Conservation (phyloP, 2,797 vertebrate species). For the Acropternis orthonyx region DNA sequence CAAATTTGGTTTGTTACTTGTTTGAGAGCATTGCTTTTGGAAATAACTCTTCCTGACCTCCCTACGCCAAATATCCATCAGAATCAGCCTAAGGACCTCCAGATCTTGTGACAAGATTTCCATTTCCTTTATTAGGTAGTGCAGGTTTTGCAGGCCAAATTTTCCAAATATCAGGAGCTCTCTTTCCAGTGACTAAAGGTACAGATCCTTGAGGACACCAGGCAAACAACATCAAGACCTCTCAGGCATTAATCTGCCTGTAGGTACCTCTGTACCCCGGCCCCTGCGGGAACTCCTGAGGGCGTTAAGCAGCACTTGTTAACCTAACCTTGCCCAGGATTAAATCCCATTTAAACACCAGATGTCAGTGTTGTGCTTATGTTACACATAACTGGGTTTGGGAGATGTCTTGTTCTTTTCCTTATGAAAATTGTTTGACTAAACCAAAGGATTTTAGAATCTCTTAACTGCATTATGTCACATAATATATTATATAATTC, state of each 20-base stretch:
- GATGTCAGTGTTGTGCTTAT: slow-evolving; percentile 79
- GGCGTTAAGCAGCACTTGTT: not conserved
- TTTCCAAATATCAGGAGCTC: not conserved
- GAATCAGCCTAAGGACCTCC: not conserved
- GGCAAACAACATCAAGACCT: rapidly evolving
- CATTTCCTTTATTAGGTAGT: not conserved
- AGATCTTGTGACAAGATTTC: not conserved
- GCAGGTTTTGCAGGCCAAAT: not conserved
- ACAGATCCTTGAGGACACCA: not conserved
- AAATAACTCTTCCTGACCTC: not conserved
- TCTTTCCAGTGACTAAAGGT: not conserved
- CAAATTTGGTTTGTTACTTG: not conserved
- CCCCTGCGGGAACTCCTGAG: not conserved
- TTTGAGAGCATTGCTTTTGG: not conserved
- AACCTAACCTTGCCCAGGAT: not conserved
- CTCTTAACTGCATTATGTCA: not conserved
- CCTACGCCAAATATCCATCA: not conserved
- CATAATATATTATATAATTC: not conserved
- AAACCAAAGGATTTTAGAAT: not conserved
- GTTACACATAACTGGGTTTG: slow-evolving; percentile 14
- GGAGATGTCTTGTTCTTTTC: not conserved
- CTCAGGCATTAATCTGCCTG: too few species aligned
- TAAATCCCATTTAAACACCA: slow-evolving; percentile 61
- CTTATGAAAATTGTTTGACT: not conserved
- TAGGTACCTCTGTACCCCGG: not conserved